Percentiles rank a stretch among this genome's conserved stretches.
Evolutionary conservation across 2,113 vertebrate species (phyloP).

Genomic region (Cheirogaleus medius): DNA sequence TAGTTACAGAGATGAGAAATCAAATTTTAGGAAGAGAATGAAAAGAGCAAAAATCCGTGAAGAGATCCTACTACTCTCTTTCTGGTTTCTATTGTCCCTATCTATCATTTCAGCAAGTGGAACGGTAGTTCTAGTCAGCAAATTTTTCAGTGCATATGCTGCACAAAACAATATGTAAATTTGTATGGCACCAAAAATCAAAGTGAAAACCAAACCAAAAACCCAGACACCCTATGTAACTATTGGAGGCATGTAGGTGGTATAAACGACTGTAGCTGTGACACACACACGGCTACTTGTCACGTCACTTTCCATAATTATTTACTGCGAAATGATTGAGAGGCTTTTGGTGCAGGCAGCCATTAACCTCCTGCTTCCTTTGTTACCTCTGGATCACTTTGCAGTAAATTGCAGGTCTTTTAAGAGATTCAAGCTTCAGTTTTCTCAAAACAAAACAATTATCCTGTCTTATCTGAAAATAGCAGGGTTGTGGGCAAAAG

Average conservation of each 20-base stretch:
- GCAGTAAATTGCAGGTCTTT: slow-evolving; percentile 76
- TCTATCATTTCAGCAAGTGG: slow-evolving; percentile 32
- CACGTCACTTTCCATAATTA: slow-evolving; percentile 75
- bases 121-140: slow-evolving; percentile 42
- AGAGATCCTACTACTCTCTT: slow-evolving; percentile 59
- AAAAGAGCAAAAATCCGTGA: background rate
- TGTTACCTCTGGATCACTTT: slow-evolving; percentile 66
- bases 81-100: slow-evolving; percentile 75
- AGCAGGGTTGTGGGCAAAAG: slow-evolving; percentile 73
- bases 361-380: slow-evolving; percentile 58
- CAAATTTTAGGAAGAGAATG: background rate
- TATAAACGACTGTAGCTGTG: slow-evolving; percentile 60
- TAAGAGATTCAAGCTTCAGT: slow-evolving; percentile 73
- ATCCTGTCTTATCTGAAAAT: slow-evolving; percentile 76
- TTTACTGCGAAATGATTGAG: slow-evolving; percentile 70
- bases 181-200: slow-evolving; percentile 76
- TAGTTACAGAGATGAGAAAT: background rate
- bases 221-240: slow-evolving; percentile 80
- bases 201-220: slow-evolving; percentile 69
- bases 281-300: slow-evolving; percentile 55
- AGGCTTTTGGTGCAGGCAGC: slow-evolving; percentile 38
- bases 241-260: slow-evolving; percentile 72
- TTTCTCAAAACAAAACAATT: slow-evolving; percentile 78
- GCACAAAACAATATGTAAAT: slow-evolving; percentile 72
- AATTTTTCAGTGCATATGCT: slow-evolving; percentile 68